Conservation (phyloP, 2,113 vertebrate genomes). For the Calidris pygmaea region DNA sequence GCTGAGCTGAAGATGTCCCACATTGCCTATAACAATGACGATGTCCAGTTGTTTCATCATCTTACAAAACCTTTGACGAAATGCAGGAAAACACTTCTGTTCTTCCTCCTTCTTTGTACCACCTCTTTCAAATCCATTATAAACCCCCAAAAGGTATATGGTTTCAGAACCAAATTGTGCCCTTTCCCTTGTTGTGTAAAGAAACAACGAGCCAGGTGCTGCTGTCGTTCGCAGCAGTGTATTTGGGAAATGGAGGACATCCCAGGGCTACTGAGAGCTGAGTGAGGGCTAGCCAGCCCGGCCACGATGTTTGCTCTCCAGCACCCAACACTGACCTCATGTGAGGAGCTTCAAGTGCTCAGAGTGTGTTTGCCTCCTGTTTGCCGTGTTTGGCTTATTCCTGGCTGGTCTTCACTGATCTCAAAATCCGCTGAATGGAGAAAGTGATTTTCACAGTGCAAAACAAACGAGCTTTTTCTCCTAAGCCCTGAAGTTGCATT, state of each 20-base stretch:
- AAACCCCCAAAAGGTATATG: not conserved
- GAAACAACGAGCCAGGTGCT: not conserved
- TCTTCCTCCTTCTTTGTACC: not conserved
- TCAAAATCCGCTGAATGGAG: not conserved
- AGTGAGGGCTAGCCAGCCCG: not conserved
- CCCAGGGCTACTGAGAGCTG: not conserved
- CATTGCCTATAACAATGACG: not conserved
- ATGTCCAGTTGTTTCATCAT: fast-evolving
- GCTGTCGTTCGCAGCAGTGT: not conserved
- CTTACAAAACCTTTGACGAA: not conserved
- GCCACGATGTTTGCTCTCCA: fast-evolving
- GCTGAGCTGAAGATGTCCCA: not conserved
- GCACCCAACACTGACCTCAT: fast-evolving
- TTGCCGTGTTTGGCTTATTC: not conserved
- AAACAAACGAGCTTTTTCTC: not conserved
- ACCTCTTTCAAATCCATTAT: not conserved
- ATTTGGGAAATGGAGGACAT: not conserved
- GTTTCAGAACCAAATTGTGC: not conserved
- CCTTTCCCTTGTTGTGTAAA: not conserved
- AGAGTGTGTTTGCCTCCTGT: not conserved
- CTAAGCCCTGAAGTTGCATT: not conserved
- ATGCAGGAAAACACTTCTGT: not conserved
- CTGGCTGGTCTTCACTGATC: not conserved
- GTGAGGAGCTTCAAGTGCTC: not conserved
- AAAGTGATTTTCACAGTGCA: not conserved